Base-by-base conservation (phyloP, 1,140 invertebrate species). In the Pseudomyrmex flavicornis region DNA sequence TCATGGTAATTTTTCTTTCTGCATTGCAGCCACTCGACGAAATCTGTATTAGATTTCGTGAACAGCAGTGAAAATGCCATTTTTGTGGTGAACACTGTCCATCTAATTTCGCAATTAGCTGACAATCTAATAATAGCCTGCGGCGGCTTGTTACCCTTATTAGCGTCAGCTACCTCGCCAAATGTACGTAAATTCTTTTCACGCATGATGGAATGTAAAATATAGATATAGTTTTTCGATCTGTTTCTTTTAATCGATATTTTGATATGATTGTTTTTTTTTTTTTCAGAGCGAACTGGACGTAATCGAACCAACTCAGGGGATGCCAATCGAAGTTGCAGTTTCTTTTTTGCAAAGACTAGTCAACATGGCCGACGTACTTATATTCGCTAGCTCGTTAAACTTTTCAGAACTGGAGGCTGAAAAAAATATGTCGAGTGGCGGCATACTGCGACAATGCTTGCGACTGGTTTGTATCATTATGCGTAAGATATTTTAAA, bases 351-450 rank as follows among this genome's bases (percentile, higher is more conserved):
- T 99, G 8, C 98, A 99, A 93, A 96, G 99, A 74, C 96, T 99
- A 83, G 99, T 99, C 80, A 99, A 99, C 93, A 98, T 99, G 97
- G 98, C 99, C 1, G 99, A 99, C 93, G 98, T 99, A 20, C 95
- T 99, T 58, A 98, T 99, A 84, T 99, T 99, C 95, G 98, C 99
- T 68, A 99, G 98, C 91, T 98, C 98, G 9, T 95, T 99, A 54
- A 99, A 99, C 95, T 99, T 99, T 92, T 97, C 97, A 72, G 99
- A 99, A 95, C 95, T 99, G 50, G 99, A 99, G 95, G 98, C 98
- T 0, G 99, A 99, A 93, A 99, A 99, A 95, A 99, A 99, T 92
- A 99, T 99, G 99, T 99, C 99, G n/a, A 98, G 97, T 91, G 99
- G 99, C 44, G 99, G 99, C 58, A 99, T 99, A 86, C 94, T 99